phyloP scores from a whole-genome alignment of 1,140 invertebrate genomes.

The Diachasma alloeum region DNA sequence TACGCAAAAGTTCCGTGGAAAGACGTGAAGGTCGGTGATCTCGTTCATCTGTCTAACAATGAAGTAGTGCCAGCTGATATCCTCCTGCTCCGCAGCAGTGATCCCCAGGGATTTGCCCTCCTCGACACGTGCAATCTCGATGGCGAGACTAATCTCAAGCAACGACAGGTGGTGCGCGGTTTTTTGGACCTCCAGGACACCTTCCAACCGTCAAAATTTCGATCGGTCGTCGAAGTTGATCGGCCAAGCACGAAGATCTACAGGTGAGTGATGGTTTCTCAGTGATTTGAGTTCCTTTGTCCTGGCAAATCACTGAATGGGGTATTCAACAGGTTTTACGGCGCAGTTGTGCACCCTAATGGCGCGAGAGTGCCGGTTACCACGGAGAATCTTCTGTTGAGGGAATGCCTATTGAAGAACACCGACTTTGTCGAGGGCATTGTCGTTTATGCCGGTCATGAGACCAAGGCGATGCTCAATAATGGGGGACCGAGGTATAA shows the following conservation, averaged over 20 bases:
- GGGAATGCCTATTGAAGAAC: constrained; percentile 95
- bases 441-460: constrained; percentile 96
- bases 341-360: constrained; percentile 84
- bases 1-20: constrained; percentile 91
- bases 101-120: constrained; percentile 94
- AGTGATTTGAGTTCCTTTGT: background rate
- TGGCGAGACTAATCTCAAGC: constrained; percentile 99
- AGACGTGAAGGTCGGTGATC: constrained; percentile 90
- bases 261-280: constrained; percentile 51
- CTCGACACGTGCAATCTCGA: constrained; percentile 98
- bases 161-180: constrained; percentile 83
- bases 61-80: constrained; percentile 97
- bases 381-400: constrained; percentile 91
- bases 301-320: background rate
- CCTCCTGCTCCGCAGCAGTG: constrained; percentile 87
- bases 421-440: constrained; percentile 94
- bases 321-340: constrained; percentile 76
- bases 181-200: constrained; percentile 71
- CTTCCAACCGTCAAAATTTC: constrained; percentile 84
- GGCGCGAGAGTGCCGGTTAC: constrained; percentile 83
- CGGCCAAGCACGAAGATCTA: constrained; percentile 95
- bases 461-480: constrained; percentile 98
- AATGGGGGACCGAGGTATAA: constrained; percentile 96
- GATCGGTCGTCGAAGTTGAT: constrained; percentile 87
- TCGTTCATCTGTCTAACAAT: constrained; percentile 95